These are phyloP conservation scores for Sinonovacula constricta DNA, from an alignment of 1,140 invertebrate genomes.

Conservation along the genomic window DNA sequence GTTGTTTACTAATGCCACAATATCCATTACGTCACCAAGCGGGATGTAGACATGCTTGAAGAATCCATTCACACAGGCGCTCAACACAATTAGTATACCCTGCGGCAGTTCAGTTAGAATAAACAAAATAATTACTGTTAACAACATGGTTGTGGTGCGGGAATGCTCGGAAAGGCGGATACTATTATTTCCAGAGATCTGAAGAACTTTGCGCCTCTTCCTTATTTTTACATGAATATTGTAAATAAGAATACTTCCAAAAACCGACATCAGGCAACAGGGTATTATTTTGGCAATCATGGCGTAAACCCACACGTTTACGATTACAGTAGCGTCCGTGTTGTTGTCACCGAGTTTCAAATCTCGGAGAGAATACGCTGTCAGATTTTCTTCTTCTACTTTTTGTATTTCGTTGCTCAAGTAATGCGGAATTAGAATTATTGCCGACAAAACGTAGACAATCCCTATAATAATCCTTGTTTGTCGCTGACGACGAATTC, in stretches of 20 bases:
- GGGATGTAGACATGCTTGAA: constrained; percentile 77
- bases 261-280: constrained; percentile 78
- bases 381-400: constrained; percentile 49
- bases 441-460: constrained; percentile 85
- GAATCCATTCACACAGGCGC: constrained; percentile 67
- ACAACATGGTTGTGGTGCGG: constrained; percentile 93
- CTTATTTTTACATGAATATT: constrained; percentile 81
- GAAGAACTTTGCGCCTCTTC: constrained; percentile 69
- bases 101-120: constrained; percentile 91
- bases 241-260: constrained; percentile 79
- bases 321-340: constrained; percentile 79
- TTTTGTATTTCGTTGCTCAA: constrained; percentile 68
- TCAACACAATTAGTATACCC: constrained; percentile 78
- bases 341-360: constrained; percentile 79
- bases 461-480: constrained; percentile 85
- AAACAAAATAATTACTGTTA: constrained; percentile 91
- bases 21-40: constrained; percentile 95
- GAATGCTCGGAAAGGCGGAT: constrained; percentile 83
- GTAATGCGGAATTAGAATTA: constrained; percentile 89
- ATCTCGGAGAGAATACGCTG: constrained; percentile 79
- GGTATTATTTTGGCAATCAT: constrained; percentile 77
- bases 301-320: constrained; percentile 77
- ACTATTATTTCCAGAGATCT: constrained; percentile 72
- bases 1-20: constrained; percentile 94
- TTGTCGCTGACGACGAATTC: constrained; percentile 81